Conservation (phyloP, 30 jellyfish, hydroid and myxozoan species). For the Pseudorhiza aurosa region DNA sequence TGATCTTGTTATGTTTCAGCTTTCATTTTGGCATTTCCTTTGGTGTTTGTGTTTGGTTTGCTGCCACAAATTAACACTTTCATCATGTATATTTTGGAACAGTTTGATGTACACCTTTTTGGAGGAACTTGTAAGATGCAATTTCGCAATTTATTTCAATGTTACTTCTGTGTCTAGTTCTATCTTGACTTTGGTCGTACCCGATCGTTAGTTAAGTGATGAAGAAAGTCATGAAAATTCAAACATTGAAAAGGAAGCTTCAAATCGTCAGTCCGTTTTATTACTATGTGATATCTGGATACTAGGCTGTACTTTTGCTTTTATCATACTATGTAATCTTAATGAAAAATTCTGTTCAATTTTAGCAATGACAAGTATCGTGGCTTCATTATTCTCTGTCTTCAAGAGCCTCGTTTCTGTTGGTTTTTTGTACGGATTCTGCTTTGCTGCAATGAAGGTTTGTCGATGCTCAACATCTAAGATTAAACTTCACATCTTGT, state of each 20-base stretch:
- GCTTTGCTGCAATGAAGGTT: constrained; percentile 82
- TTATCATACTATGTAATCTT: too few relatives aligned
- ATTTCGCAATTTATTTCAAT: too few relatives aligned
- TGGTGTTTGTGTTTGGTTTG: constrained; percentile 82
- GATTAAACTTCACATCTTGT: too few relatives aligned
- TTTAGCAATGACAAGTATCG: constrained; percentile 82
- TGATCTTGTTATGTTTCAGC: constrained; percentile 39
- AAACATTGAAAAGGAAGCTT: too few relatives aligned
- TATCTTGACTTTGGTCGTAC: too few relatives aligned
- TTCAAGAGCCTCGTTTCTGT: constrained; percentile 58
- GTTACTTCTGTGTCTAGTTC: too few relatives aligned
- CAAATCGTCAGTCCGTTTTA: too few relatives aligned
- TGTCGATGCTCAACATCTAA: too few relatives aligned
- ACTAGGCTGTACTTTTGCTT: too few relatives aligned
- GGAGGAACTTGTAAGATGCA: constrained; percentile 97
- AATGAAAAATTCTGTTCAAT: not conserved
- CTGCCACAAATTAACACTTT: constrained; percentile 93
- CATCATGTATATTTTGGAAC: constrained; percentile 89
- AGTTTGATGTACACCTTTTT: constrained; percentile 80
- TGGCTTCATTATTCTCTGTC: constrained; percentile 71
- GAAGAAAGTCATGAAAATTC: too few relatives aligned
- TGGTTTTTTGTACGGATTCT: constrained; percentile 66
- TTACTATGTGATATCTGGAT: too few relatives aligned
- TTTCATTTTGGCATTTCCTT: constrained; percentile 83
- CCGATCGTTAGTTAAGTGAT: too few relatives aligned